phyloP scores from a whole-genome alignment of 2,113 vertebrate genomes.

The Chaenocephalus aceratus region DNA sequence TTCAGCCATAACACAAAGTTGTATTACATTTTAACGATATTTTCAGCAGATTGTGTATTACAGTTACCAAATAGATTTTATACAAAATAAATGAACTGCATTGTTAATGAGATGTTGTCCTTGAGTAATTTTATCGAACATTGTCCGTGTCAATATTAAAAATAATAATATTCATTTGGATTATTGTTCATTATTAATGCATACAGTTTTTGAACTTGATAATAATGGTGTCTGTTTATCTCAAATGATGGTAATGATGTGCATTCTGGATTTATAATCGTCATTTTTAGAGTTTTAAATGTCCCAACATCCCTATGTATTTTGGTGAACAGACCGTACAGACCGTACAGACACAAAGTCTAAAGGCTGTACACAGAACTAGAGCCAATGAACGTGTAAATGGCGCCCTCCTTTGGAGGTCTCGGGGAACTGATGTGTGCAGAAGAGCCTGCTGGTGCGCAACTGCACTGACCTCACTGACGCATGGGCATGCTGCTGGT shows the following conservation, averaged over 20 bases:
- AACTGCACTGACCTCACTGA: slow-evolving; percentile 46
- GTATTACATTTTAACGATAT: slow-evolving; percentile 9
- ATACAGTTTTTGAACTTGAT: neutral
- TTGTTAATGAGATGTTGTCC: slow-evolving; percentile 32
- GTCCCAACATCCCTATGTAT: neutral
- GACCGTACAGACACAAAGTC: neutral
- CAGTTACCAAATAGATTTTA: slow-evolving; percentile 72
- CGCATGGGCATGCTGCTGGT: slow-evolving; percentile 57
- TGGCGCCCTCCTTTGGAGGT: slow-evolving; percentile 75
- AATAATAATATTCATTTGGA: neutral
- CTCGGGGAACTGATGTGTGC: slow-evolving; percentile 32
- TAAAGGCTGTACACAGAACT: neutral
- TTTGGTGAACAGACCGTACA: neutral
- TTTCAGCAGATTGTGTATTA: slow-evolving; percentile 61
- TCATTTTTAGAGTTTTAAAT: neutral
- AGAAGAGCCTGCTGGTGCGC: slow-evolving; percentile 38
- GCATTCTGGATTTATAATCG: neutral
- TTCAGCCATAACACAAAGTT: slow-evolving; percentile 33
- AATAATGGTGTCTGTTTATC: no score
- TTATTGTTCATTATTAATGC: neutral
- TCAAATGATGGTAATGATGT: neutral
- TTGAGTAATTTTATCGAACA: slow-evolving; percentile 5
- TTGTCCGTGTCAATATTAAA: neutral
- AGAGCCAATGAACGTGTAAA: slow-evolving; percentile 45
- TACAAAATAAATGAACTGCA: slow-evolving; percentile 74